Evolutionary conservation across 1,140 invertebrate genomes (phyloP).

Genomic region (Phymorhynchus buccinoides): DNA sequence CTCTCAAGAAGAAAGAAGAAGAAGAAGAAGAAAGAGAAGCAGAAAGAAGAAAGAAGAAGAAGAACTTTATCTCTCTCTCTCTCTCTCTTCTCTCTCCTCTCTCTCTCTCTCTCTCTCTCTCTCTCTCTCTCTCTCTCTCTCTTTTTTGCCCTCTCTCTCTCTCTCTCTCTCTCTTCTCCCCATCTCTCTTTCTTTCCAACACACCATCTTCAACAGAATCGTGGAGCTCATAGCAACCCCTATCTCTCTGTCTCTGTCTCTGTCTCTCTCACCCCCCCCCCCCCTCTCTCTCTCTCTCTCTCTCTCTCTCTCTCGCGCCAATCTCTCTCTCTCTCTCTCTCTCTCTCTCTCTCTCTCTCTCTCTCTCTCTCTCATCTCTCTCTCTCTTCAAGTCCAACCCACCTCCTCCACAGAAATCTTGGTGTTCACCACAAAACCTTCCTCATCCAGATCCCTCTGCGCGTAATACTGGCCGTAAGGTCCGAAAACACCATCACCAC

Average conservation of each 20-base stretch:
- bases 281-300: too few species aligned
- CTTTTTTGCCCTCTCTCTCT: not conserved
- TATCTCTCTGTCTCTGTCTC: not conserved
- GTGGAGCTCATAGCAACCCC: too few species aligned
- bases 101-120: not conserved
- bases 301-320: too few species aligned
- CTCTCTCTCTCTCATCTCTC: too few species aligned
- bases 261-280: not conserved
- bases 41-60: too few species aligned
- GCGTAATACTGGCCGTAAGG: constrained; percentile 89
- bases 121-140: not conserved
- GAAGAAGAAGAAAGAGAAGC: too few species aligned
- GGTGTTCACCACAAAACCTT: not conserved
- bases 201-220: too few species aligned
- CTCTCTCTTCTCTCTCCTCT: not conserved
- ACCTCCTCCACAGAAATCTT: not conserved
- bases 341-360: too few species aligned
- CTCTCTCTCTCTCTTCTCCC: not conserved
- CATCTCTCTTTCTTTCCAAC: too few species aligned
- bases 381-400: not conserved
- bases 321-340: too few species aligned
- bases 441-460: constrained; percentile 82
- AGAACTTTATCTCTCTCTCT: not conserved
- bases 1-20: too few species aligned
- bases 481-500: too few species aligned